phyloP scores from a whole-genome alignment of 2,888 invertebrate genomes.

The Odiellus spinosus region DNA sequence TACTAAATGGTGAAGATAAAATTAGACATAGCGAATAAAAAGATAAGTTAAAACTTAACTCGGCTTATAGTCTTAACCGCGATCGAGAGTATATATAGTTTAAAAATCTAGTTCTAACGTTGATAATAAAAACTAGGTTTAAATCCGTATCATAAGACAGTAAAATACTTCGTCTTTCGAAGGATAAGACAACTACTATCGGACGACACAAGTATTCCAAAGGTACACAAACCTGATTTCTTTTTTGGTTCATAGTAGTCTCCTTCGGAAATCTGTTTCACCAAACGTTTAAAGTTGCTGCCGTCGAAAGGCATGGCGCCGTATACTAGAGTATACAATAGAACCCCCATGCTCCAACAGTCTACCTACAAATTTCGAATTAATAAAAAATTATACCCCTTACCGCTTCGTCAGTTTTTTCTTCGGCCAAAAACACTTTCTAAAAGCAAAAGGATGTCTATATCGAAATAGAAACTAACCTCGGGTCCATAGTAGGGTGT shows the following conservation, averaged over 20 bases:
- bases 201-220: neutral
- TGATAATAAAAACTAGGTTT: too few relatives aligned
- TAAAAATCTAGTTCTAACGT: too few relatives aligned
- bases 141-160: too few relatives aligned
- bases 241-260: constrained; percentile 93
- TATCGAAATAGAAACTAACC: constrained; percentile 34
- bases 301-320: constrained; percentile 99
- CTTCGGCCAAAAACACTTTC: too few relatives aligned
- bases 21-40: neutral
- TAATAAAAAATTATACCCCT: too few relatives aligned
- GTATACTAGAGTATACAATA: constrained; percentile 93
- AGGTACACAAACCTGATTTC: constrained; percentile 58
- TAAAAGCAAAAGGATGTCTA: too few relatives aligned
- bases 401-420: too few relatives aligned
- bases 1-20: neutral
- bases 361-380: constrained; percentile 35
- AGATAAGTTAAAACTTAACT: neutral
- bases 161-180: too few relatives aligned
- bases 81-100: too few relatives aligned
- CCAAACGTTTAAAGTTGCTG: constrained; percentile 89
- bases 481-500: constrained; percentile 94
- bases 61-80: too few relatives aligned
- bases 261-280: constrained; percentile 89
- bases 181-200: too few relatives aligned
- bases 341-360: constrained; percentile 78